These are phyloP conservation scores for Ormyrus pomaceus DNA, from an alignment of 2,888 invertebrate genomes.

Conservation along the genomic window DNA sequence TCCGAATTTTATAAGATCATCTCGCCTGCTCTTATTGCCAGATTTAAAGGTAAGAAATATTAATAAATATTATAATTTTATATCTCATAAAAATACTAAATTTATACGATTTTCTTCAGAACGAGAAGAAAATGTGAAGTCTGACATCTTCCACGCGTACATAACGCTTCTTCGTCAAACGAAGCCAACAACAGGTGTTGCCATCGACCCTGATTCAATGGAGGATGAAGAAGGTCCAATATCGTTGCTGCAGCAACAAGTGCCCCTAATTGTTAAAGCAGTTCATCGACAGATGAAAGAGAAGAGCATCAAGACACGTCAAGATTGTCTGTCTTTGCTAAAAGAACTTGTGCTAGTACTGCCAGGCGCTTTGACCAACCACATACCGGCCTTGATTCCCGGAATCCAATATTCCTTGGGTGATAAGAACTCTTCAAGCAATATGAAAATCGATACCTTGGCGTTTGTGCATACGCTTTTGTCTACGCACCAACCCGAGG, in stretches of 20 bases:
- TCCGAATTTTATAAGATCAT: constrained; percentile 91
- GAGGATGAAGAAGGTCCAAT: constrained; percentile 86
- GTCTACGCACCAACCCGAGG: constrained; percentile 85
- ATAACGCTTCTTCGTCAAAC: constrained; percentile 95
- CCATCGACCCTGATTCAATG: constrained; percentile 83
- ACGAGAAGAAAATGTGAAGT: constrained; percentile 99
- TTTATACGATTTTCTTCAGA: constrained; percentile 78
- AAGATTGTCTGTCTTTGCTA: constrained; percentile 93
- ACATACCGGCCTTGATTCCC: constrained; percentile 89
- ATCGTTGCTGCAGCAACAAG: constrained; percentile 78
- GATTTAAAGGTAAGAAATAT: constrained; percentile 88
- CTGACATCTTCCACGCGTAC: constrained; percentile 98
- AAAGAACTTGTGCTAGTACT: constrained; percentile 93
- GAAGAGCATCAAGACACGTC: constrained; percentile 91
- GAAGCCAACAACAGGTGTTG: constrained; percentile 81
- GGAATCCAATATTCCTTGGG: constrained; percentile 93
- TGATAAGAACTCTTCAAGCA: constrained; percentile 95
- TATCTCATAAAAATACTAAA: background rate
- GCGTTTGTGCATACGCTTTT: constrained; percentile 92
- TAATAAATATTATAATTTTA: background rate
- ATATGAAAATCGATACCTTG: constrained; percentile 98
- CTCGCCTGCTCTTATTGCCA: constrained; percentile 92
- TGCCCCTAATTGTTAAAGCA: constrained; percentile 89
- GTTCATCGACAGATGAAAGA: constrained; percentile 91
- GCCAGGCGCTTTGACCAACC: constrained; percentile 91